phyloP scores from a whole-genome alignment of 1,140 invertebrate species.

The Pogonus chalceus region DNA sequence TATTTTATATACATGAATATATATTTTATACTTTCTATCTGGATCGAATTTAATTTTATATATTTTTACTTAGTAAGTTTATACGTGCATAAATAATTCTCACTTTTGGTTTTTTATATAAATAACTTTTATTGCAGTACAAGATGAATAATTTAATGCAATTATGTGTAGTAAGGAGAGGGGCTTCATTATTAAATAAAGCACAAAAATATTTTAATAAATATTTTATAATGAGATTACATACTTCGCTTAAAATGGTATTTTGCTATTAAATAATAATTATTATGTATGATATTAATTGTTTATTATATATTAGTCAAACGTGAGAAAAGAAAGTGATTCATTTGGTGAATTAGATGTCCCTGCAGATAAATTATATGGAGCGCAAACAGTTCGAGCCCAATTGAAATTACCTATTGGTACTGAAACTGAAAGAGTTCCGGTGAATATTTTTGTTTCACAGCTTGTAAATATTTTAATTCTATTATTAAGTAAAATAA shows the following conservation, averaged over 20 bases:
- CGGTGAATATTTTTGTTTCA: slow-evolving; percentile 45
- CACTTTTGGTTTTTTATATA: too few species aligned
- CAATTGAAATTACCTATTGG: slow-evolving; percentile 98
- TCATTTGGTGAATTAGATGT: slow-evolving; percentile 94
- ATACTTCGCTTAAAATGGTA: neutral
- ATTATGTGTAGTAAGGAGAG: neutral
- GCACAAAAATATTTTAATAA: neutral
- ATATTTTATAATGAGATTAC: neutral
- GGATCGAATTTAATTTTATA: too few species aligned
- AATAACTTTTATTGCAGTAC: too few species aligned
- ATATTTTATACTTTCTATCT: too few species aligned
- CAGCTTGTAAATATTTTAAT: neutral
- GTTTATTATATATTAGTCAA: neutral
- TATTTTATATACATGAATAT: too few species aligned
- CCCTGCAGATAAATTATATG: slow-evolving; percentile 89
- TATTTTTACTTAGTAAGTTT: too few species aligned
- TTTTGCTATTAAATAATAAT: neutral
- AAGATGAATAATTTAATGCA: neutral
- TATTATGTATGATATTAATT: neutral
- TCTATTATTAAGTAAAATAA: too few species aligned
- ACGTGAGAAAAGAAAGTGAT: slow-evolving; percentile 59
- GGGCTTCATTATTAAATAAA: neutral
- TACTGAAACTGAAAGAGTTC: slow-evolving; percentile 82
- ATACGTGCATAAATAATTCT: too few species aligned
- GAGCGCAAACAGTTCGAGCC: slow-evolving; percentile 91